Conservation (phyloP, 2,113 vertebrate species). For the Nothobranchius furzeri region DNA sequence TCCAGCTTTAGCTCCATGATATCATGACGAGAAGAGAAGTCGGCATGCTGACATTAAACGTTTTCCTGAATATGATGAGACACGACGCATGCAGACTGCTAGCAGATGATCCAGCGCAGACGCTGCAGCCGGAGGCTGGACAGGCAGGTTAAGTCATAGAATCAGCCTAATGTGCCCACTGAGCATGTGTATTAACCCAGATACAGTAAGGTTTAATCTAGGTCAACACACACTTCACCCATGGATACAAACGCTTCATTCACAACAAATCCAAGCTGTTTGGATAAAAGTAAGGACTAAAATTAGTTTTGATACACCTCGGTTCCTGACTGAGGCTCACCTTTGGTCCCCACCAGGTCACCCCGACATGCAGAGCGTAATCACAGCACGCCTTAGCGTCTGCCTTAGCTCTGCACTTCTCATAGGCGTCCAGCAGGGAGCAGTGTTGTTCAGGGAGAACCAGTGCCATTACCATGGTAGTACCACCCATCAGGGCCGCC, state of each 20-base stretch:
- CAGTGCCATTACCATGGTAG: constrained; percentile 92
- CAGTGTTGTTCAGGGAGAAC: constrained; percentile 93
- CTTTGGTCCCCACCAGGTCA: constrained; percentile 98
- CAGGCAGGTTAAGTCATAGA: constrained; percentile 52
- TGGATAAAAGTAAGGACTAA: not conserved
- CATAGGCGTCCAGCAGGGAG: constrained; percentile 92
- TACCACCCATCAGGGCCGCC: constrained; percentile 95
- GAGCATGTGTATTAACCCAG: constrained; percentile 63
- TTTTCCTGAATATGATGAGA: constrained; percentile 1
- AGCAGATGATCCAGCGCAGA: constrained; percentile 32
- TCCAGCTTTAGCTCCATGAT: no score
- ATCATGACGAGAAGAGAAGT: not conserved
- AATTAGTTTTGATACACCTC: not conserved
- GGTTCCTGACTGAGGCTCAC: constrained; percentile 63
- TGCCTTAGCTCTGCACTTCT: constrained; percentile 86
- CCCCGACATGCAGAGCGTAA: constrained; percentile 92
- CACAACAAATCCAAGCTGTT: no score
- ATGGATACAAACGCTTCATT: constrained; percentile 21
- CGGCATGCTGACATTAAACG: not conserved
- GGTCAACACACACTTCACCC: constrained; percentile 58
- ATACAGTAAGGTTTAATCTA: constrained; percentile 47
- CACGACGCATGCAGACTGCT: constrained; percentile 15
- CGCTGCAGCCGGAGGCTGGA: constrained; percentile 46
- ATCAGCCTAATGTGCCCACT: constrained; percentile 57
- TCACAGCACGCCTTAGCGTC: constrained; percentile 96